Evolutionary conservation across 1,140 invertebrate genomes (phyloP), one percentile per base, ranked within the genome.

Genomic region (Glossosoma conforme): DNA sequence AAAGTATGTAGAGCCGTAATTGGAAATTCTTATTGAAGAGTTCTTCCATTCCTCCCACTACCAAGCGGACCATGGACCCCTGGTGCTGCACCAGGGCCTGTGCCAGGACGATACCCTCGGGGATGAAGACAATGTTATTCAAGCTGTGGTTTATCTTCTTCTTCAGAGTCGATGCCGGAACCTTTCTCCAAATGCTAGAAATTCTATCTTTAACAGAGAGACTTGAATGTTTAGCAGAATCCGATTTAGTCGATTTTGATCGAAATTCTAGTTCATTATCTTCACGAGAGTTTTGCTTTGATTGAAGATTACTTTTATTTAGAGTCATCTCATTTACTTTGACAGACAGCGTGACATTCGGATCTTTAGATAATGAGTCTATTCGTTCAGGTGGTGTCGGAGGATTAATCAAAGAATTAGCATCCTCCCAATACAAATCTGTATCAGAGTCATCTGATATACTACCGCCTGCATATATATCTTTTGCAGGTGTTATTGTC

Each of bases 101-200:
- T 1, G 36, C 24, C 5, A 32, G 10, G 2, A 35, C 3, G 5
- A 49, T 25, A 10, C 21, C 33, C 30, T 35, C 36, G 4, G 47
- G 47, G 17, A 49, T 49, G 18, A 15, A 14, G 1, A 24, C 21
- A 11, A 8, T 37, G 17, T 38, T 38, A 2, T 20, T 33, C 17
- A 17, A 6, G 20, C 37, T 30, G 20, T 19, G 25, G 15, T 49
- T 38, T 19, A 53, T 33, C 20, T 38, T 40, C 15, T 30, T 45
- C 17, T 46, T 53, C 9, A 52, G 11, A 9, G 14, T 38, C 2
- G 35, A 38, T 30, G 51, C 42, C 5, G 51, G 51, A 14, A 46
- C 43, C 2, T 40, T 53, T 33, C 46, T 53, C n/a, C 38, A 40
- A 24, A 53, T 53, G 22, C 17, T 53, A 8, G 51, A 53, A 41